Conservation (phyloP, 2,888 invertebrate species). For the Eupithecia subumbrata region DNA sequence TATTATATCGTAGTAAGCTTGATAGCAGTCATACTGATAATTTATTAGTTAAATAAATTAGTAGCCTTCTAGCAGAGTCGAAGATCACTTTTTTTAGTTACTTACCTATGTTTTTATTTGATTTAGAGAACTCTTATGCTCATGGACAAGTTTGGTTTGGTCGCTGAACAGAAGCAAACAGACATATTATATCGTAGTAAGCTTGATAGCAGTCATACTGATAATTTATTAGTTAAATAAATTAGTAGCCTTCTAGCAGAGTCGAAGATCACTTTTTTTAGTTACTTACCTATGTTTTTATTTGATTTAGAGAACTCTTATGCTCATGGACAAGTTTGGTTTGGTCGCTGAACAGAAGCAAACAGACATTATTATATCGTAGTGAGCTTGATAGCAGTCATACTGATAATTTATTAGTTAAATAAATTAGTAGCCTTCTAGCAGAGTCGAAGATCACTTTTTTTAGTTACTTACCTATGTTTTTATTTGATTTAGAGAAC, state of each 20-base stretch:
- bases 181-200: not conserved
- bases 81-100: not conserved
- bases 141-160: not conserved
- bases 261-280: not conserved
- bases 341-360: not conserved
- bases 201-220: not conserved
- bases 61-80: not conserved
- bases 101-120: too few species aligned
- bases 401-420: not conserved
- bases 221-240: not conserved
- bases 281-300: too few species aligned
- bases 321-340: not conserved
- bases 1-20: not conserved
- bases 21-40: not conserved
- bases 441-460: not conserved
- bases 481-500: too few species aligned
- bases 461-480: too few species aligned
- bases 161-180: not conserved
- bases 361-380: not conserved
- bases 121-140: too few species aligned
- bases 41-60: not conserved
- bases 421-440: not conserved
- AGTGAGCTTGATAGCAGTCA: not conserved
- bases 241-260: not conserved
- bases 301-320: not conserved